A percentile compares a stretch with the other conserved stretches of the same genome.
phyloP scores from a whole-genome alignment of 2,113 vertebrate genomes.

The Sterrhoptilus dennistouni region DNA sequence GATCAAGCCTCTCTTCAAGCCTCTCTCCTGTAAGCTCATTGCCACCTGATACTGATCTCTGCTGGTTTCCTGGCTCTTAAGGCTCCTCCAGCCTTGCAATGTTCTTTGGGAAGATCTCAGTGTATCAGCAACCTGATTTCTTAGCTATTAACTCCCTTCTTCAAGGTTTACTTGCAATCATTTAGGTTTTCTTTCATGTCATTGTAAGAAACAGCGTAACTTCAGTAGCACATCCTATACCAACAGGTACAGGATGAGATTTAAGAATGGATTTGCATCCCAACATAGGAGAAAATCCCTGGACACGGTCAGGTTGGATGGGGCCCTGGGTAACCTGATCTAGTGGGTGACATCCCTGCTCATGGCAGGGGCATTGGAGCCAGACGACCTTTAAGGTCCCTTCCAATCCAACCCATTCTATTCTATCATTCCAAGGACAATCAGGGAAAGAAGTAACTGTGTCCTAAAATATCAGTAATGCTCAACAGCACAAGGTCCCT shows the following conservation, averaged over 20 bases:
- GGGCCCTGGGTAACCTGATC: not conserved
- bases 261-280: not conserved
- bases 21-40: not conserved
- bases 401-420: not conserved
- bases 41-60: not conserved
- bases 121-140: not conserved
- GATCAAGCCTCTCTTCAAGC: not conserved
- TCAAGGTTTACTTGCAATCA: not conserved
- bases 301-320: not conserved
- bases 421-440: not conserved
- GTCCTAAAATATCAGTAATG: not conserved
- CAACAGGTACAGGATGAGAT: not conserved
- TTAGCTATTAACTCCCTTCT: not conserved
- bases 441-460: not conserved
- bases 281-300: not conserved
- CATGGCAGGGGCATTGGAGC: not conserved
- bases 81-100: not conserved
- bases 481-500: not conserved
- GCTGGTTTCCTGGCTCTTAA: constrained; percentile 11
- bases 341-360: not conserved
- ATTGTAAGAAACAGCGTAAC: not conserved
- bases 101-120: not conserved
- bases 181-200: not conserved
- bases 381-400: not conserved
- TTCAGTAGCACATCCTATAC: not conserved